Base-by-base conservation (phyloP, 1,140 invertebrate genomes). In the Mactra quadrangularis region DNA sequence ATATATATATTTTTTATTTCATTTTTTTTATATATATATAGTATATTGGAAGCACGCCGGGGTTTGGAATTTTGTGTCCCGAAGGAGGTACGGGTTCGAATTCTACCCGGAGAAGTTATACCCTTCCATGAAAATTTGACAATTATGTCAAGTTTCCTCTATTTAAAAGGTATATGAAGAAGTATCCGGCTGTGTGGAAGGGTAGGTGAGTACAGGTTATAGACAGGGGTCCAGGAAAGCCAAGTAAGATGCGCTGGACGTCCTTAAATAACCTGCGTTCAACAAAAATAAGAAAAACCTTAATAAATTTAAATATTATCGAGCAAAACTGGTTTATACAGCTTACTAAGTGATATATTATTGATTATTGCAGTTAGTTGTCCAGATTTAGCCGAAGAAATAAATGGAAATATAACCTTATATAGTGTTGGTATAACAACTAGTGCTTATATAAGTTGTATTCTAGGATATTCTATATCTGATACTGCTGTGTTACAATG, bases 361-460 rank as follows among this genome's bases (percentile, higher is more conserved):
- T n/a, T n/a, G n/a, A n/a, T n/a, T n/a, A n/a, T n/a, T n/a, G n/a
- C 70, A 76, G 72, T 31, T 59, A 29, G 15, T 41, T 76, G 72
- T 19, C 33, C n/a, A 17, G 55, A 59, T 47, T 22, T 76, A 33
- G 0, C n/a, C 33, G 41, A 50, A 31, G 3, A 47, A 52, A 7
- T 11, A 45, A 60, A 62, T 50, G 72, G 72, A 22, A 76, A 25
- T 60, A 22, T 60, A 4, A 59, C 17, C 41, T 15, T 76, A n/a
- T 45, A 19, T 19, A 76, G 25, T 60, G 41, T 60, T 62, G 72
- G 72, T 47, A 29, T 47, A 0, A 35, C 72, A 31, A 76, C 72
- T 9, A 25, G 27, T 47, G 72, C 57, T 11, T 59, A 35, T 4
- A 1, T 76, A 15, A 41, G 55, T 19, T 76, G 72, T 25, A 25